A percentile compares a stretch with the other conserved stretches of the same genome.
phyloP scores from a whole-genome alignment of 2,888 invertebrate species.

The Epirrhoe tristata region DNA sequence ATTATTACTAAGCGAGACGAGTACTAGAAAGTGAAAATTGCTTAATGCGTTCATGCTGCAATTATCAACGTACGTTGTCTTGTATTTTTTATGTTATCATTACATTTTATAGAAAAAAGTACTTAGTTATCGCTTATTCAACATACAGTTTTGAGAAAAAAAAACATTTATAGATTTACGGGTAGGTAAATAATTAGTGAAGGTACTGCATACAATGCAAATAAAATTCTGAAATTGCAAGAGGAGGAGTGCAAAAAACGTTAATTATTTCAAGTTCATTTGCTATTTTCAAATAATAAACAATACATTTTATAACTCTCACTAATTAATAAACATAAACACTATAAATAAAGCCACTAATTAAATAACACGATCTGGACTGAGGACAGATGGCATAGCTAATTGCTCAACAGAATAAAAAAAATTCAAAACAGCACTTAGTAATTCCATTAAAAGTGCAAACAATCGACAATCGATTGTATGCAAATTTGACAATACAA shows the following conservation, averaged over 20 bases:
- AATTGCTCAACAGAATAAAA: slow-evolving; percentile 27
- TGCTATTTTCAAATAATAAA: background rate
- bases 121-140: background rate
- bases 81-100: background rate
- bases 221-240: no score
- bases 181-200: no score
- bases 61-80: slow-evolving; percentile 22
- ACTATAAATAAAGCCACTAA: slow-evolving; percentile 4
- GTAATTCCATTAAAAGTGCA: slow-evolving; percentile 1
- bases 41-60: slow-evolving; percentile 36
- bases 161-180: no score
- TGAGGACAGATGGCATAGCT: slow-evolving; percentile 39
- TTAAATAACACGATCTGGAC: slow-evolving; percentile 12
- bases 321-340: background rate
- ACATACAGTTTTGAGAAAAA: no score
- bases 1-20: slow-evolving; percentile 43
- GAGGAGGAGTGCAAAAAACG: no score
- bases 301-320: background rate
- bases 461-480: slow-evolving; percentile 52
- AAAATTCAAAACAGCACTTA: slow-evolving; percentile 2
- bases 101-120: background rate
- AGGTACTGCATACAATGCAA: no score
- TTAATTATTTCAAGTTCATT: background rate
- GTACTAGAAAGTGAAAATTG: slow-evolving; percentile 57
- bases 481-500: slow-evolving; percentile 46